Percentiles rank a stretch among this genome's conserved stretches.
These are phyloP conservation scores for Scaptomyza tumidula DNA, from an alignment of 2,888 invertebrate species.

Conservation along the genomic window DNA sequence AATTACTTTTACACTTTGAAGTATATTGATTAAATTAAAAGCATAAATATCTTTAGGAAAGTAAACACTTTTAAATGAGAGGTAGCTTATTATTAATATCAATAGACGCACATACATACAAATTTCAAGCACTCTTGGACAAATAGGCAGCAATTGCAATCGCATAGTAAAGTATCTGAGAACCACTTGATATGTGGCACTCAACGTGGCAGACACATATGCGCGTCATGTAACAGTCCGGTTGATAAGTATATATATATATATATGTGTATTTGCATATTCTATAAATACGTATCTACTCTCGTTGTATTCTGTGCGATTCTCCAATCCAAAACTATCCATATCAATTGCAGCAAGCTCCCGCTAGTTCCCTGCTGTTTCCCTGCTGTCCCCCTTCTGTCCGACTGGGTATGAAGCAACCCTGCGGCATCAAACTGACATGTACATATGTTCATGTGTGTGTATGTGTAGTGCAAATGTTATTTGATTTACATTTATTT, in stretches of 20 bases:
- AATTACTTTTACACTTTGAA: too few relatives aligned
- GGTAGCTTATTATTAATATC: neutral
- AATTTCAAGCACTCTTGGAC: neutral
- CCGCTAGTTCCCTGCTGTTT: too few relatives aligned
- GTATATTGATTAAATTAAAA: neutral
- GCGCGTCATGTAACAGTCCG: conserved; percentile 1
- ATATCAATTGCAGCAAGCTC: conserved; percentile 53
- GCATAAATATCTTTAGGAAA: neutral
- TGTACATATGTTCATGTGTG: neutral
- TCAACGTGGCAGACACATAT: conserved; percentile 1
- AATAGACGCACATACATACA: neutral
- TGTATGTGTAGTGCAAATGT: conserved; percentile 23
- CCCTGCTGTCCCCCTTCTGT: too few relatives aligned
- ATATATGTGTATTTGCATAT: neutral
- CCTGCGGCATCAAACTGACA: conserved; percentile 1
- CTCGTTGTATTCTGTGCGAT: conserved; percentile 14
- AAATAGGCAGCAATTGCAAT: neutral
- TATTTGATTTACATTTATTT: conserved; percentile 72
- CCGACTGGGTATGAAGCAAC: neutral
- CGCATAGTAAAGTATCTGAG: neutral
- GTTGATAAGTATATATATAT: neutral
- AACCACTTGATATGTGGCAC: neutral
- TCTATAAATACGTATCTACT: neutral
- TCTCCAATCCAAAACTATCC: conserved; percentile 22
- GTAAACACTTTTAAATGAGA: neutral